Base-by-base conservation (phyloP, 1,140 invertebrate species). In the Camponotus floridanus region DNA sequence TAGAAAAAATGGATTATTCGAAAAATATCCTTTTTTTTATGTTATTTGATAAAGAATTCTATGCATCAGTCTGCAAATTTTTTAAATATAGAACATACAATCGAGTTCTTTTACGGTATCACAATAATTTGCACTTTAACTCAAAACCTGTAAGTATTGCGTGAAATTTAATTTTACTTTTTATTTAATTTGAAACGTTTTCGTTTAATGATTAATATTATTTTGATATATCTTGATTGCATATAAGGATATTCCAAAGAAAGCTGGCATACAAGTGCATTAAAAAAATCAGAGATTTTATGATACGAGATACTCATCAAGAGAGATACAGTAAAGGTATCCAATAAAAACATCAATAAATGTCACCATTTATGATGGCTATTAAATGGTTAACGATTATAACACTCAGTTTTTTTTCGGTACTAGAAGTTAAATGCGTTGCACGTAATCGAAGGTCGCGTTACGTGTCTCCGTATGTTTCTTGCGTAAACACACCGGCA, bases 381-480 rank as follows among this genome's bases (percentile, higher is more conserved):
- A 13, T 26, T n/a, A 9, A 26, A 11, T 13, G 5, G 26, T 31
- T 33, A 65, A 45, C 31, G 8, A 3, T 21, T 26, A 18, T 33
- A 65, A 78, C 31, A n/a, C 65, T 21, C 13, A 45, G 21, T 6
- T 31, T 1, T 62, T 62, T 59, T 59, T 36, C 36, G 7, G 15
- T 9, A 9, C n/a, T 36, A n/a, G 7, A 68, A 68, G 33, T 85
- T 59, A 36, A 57, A 68, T 80, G 36, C 61, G 59, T 48, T 36
- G 26, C 61, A 36, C 85, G 79, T 90, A 87, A 6, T 61, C 48
- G 87, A 90, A 88, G 88, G 87, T 89, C 88, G 85, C n/a, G 7
- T 48, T 73, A 57, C 73, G 39, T 57, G 26, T 45, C 8, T 39
- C 18, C 55, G 21, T 39, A 51, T 48, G 61, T 36, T 39, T 51